phyloP scores from a whole-genome alignment of 2,797 vertebrate genomes.

The Paratrypauchen microcephalus region DNA sequence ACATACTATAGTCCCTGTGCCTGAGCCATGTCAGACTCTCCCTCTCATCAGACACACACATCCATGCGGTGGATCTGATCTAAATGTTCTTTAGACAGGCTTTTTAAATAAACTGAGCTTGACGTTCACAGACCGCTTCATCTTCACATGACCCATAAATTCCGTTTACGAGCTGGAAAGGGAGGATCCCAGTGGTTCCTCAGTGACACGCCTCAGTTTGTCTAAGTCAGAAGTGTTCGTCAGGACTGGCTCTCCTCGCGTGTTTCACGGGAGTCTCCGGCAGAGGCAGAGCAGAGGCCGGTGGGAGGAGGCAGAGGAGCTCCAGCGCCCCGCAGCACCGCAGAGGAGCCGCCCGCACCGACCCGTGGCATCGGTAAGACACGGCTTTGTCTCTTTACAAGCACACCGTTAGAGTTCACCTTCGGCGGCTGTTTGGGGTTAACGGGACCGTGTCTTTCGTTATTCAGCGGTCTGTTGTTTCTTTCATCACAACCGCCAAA shows the following conservation, averaged over 20 bases:
- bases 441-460: neutral
- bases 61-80: neutral
- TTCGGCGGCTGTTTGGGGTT: neutral
- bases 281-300: constrained; percentile 47
- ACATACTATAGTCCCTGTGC: no score
- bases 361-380: constrained; percentile 57
- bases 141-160: neutral
- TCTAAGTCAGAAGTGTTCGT: constrained; percentile 7
- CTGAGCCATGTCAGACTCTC: no score
- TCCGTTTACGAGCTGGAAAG: constrained; percentile 1
- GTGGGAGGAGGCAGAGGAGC: constrained; percentile 65
- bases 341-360: constrained; percentile 44
- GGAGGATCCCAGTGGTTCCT: constrained; percentile 31
- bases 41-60: no score
- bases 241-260: constrained; percentile 16
- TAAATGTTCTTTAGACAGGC: neutral
- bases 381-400: fast-evolving
- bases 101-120: no score
- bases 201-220: constrained; percentile 40
- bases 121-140: no score
- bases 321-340: constrained; percentile 34
- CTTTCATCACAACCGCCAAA: constrained; percentile 9
- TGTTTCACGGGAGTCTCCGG: constrained; percentile 24
- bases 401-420: neutral
- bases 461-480: neutral